A percentile compares a stretch with the other conserved stretches of the same genome.
Evolutionary conservation across 64 coral and sea anemone species (phyloP).

Genomic region (Dendrophyllia cribrosa): DNA sequence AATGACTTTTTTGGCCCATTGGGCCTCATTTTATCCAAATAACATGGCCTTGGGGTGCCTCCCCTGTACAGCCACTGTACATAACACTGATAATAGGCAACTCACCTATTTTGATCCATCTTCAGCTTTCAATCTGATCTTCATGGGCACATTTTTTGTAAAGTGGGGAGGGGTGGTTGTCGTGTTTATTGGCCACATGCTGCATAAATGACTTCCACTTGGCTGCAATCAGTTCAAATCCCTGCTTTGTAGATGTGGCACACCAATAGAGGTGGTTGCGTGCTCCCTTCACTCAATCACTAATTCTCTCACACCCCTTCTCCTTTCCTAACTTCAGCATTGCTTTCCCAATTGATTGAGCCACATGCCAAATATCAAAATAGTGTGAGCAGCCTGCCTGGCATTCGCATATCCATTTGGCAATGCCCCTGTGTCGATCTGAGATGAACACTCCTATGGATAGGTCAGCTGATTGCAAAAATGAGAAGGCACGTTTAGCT

Average conservation of each 20-base stretch:
- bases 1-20: no score
- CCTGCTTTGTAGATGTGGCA: slow-evolving; percentile 12
- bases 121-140: background rate
- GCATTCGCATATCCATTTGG: slow-evolving; percentile 50
- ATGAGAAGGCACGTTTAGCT: no score
- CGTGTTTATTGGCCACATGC: slow-evolving; percentile 33
- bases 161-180: slow-evolving; percentile 13
- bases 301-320: slow-evolving; percentile 11
- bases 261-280: slow-evolving; percentile 49
- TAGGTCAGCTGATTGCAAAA: background rate
- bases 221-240: slow-evolving; percentile 6
- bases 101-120: slow-evolving; percentile 34
- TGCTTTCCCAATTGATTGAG: slow-evolving; percentile 21
- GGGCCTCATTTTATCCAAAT: no score
- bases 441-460: slow-evolving; percentile 34
- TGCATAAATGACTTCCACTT: slow-evolving; percentile 54
- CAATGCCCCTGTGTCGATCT: slow-evolving; percentile 54
- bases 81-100: background rate
- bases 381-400: slow-evolving; percentile 12
- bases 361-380: slow-evolving; percentile 72
- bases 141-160: slow-evolving; percentile 39
- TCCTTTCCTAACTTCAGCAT: slow-evolving; percentile 45
- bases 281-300: slow-evolving; percentile 32
- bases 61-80: no score
- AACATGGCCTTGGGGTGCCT: no score